A percentile compares a stretch with the other conserved stretches of the same genome.
Evolutionary conservation across 2,113 vertebrate species (phyloP).

Genomic region (Onychostruthus taczanowskii): DNA sequence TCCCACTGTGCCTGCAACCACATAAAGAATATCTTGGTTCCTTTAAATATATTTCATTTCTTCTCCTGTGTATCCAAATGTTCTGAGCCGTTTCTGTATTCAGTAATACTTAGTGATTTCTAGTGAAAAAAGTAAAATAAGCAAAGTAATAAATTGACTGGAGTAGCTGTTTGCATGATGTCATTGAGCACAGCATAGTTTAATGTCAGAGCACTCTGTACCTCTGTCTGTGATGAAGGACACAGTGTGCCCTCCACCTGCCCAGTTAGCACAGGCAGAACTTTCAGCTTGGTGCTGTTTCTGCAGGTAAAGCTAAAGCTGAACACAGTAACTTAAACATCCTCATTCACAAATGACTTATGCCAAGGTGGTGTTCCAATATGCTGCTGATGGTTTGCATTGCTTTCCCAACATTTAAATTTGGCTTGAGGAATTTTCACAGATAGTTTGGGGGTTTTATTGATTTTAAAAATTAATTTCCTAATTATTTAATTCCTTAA

Average conservation of each 20-base stretch:
- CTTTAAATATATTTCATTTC: background rate
- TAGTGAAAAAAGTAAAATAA: background rate
- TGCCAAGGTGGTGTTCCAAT: background rate
- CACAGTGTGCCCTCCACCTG: background rate
- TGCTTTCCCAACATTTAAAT: background rate
- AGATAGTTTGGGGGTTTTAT: background rate
- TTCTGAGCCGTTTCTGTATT: background rate
- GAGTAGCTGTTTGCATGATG: background rate
- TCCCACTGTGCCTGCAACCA: background rate
- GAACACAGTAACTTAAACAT: background rate
- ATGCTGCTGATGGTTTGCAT: fast-evolving
- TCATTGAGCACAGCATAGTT: background rate
- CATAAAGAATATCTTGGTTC: background rate
- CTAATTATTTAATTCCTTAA: background rate
- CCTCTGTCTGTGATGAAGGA: background rate
- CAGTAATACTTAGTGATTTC: background rate
- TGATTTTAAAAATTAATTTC: background rate
- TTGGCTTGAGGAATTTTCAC: background rate
- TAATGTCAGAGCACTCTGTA: background rate
- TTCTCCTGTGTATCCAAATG: background rate
- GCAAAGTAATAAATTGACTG: background rate
- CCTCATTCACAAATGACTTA: background rate
- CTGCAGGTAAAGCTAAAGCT: background rate
- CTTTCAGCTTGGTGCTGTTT: background rate
- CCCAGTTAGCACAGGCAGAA: background rate